Evolutionary conservation across 2,888 invertebrate genomes (phyloP).

Genomic region (Diarsia mendica): DNA sequence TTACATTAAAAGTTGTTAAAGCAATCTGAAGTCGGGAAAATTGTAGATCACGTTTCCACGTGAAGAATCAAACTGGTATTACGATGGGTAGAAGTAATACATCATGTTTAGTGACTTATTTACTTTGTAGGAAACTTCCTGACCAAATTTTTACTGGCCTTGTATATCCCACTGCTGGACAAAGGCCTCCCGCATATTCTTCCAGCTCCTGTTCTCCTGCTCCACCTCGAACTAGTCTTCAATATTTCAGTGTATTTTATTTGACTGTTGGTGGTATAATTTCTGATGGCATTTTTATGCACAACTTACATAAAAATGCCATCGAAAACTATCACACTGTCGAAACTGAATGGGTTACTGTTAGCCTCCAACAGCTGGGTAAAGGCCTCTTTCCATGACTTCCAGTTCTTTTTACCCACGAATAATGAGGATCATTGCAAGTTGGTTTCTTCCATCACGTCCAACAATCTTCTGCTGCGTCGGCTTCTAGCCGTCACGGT

Average conservation of each 20-base stretch:
- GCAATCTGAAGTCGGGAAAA: slow-evolving; percentile 22
- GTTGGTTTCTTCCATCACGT: background rate
- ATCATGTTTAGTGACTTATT: background rate
- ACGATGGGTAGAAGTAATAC: background rate
- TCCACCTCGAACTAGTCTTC: too few relatives aligned
- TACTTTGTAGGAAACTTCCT: background rate
- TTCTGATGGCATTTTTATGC: too few relatives aligned
- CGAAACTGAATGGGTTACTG: background rate
- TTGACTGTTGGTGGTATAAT: background rate
- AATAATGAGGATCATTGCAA: background rate
- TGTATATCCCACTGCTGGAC: too few relatives aligned
- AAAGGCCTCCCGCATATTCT: too few relatives aligned
- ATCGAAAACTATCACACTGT: background rate
- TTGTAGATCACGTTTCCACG: slow-evolving; percentile 11
- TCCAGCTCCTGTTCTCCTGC: too few relatives aligned
- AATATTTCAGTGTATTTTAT: background rate
- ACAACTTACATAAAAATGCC: too few relatives aligned
- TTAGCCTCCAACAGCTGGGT: background rate
- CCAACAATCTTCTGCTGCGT: background rate
- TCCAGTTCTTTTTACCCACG: background rate
- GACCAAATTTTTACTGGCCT: too few relatives aligned
- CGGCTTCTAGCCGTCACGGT: background rate
- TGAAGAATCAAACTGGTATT: background rate
- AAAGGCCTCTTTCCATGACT: background rate
- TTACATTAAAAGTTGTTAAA: slow-evolving; percentile 42